phyloP scores from a whole-genome alignment of 2,888 invertebrate species.

The Cremastinae sp. region DNA sequence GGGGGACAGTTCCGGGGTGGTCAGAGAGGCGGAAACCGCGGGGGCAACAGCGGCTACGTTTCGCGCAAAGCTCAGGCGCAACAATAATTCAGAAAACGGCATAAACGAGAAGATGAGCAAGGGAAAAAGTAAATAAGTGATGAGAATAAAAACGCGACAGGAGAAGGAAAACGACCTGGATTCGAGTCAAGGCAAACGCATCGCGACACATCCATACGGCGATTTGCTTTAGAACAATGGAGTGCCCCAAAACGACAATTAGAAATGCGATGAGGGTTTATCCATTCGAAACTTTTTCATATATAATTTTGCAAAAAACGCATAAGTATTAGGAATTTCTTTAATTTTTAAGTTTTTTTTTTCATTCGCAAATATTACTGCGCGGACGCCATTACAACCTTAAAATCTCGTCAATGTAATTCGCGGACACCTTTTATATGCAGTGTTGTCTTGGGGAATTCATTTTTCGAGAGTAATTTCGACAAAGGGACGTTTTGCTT shows the following conservation, averaged over 20 bases:
- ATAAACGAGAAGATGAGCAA: constrained; percentile 9
- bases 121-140: neutral
- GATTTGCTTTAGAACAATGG: neutral
- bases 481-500: constrained; percentile 28
- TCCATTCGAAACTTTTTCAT: neutral
- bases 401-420: constrained; percentile 2
- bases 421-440: neutral
- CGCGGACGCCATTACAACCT: constrained; percentile 20
- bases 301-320: constrained; percentile 14
- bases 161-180: constrained; percentile 58
- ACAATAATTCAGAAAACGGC: constrained; percentile 67
- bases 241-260: constrained; percentile 17
- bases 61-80: constrained; percentile 76
- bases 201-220: constrained; percentile 6
- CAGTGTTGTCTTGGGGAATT: constrained; percentile 31
- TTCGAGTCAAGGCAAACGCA: constrained; percentile 48
- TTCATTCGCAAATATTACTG: constrained; percentile 32
- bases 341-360: constrained; percentile 10
- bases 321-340: constrained; percentile 13
- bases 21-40: constrained; percentile 79
- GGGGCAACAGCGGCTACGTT: constrained; percentile 71
- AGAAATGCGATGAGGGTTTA: constrained; percentile 2
- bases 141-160: constrained; percentile 44
- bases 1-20: constrained; percentile 73
- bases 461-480: constrained; percentile 4